phyloP scores from a whole-genome alignment of 2,888 invertebrate genomes.

The Ophion obscuratus region DNA sequence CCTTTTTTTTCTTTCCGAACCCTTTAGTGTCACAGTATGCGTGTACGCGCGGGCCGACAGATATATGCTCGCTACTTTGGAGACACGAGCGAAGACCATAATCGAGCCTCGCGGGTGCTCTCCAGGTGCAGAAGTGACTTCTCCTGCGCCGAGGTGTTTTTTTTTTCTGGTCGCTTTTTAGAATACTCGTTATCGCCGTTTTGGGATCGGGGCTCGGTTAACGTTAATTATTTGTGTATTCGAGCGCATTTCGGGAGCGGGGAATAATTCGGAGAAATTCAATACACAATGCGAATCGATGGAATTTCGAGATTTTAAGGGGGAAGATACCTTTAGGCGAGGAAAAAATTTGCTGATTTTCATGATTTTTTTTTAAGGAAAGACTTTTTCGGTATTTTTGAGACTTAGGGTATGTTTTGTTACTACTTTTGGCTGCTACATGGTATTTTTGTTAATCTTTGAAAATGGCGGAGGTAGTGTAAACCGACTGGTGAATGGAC shows the following conservation, averaged over 20 bases:
- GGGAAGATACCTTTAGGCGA: no score
- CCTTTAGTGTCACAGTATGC: conserved; percentile 4
- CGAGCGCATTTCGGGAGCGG: neutral
- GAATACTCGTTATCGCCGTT: neutral
- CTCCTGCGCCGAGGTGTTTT: neutral
- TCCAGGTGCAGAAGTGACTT: conserved; percentile 16
- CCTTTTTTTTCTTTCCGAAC: conserved; percentile 36
- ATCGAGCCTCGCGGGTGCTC: conserved; percentile 5
- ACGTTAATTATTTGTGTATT: neutral
- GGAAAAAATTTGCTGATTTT: no score
- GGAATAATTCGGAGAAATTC: neutral
- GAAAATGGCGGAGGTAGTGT: no score
- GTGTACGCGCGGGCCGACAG: neutral
- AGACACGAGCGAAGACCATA: neutral
- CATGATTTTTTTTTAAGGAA: no score
- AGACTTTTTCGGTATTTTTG: no score
- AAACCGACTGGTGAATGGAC: no score
- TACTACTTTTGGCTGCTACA: no score
- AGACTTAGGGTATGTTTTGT: no score
- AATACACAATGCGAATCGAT: neutral
- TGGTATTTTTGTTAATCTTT: no score
- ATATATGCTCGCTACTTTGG: neutral
- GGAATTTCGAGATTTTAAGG: neutral
- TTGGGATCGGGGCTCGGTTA: neutral
- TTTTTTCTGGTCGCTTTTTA: neutral